These are phyloP conservation scores for Nomada fabriciana DNA, from an alignment of 2,888 invertebrate species.

Conservation along the genomic window DNA sequence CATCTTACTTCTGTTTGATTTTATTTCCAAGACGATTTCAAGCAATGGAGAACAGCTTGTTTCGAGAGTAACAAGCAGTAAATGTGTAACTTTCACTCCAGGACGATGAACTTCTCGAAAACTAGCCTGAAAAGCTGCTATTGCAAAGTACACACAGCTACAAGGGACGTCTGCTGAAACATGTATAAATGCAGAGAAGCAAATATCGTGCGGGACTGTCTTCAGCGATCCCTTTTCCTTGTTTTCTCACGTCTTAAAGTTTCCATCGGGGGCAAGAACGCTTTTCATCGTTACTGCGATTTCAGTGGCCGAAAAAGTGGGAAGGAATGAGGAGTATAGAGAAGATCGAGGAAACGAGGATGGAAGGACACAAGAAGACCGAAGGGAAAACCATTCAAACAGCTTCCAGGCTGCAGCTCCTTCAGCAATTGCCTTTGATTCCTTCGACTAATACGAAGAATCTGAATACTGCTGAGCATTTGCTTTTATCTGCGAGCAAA, in stretches of 20 bases:
- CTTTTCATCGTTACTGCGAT: conserved; percentile 65
- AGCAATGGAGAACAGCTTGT: neutral
- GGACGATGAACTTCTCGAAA: conserved; percentile 12
- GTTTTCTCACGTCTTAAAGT: conserved; percentile 56
- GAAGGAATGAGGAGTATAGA: neutral
- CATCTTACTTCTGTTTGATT: neutral
- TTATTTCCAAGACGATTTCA: no score
- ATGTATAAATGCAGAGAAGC: conserved; percentile 22
- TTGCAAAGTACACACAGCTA: neutral
- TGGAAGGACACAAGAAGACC: conserved; percentile 19
- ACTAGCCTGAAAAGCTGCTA: neutral
- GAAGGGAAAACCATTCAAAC: conserved; percentile 58
- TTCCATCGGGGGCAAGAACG: conserved; percentile 36
- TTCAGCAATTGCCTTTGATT: conserved; percentile 73
- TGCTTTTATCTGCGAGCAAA: conserved; percentile 23
- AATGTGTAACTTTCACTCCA: neutral
- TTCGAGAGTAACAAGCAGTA: neutral
- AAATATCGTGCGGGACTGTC: conserved; percentile 37
- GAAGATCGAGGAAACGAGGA: conserved; percentile 32
- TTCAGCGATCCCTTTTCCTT: conserved; percentile 1
- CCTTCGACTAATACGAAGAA: conserved; percentile 66
- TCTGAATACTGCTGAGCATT: conserved; percentile 58
- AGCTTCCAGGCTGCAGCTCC: conserved; percentile 56
- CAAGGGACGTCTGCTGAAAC: conserved; percentile 9
- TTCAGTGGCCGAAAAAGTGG: conserved; percentile 53